Evolutionary conservation across 2,888 invertebrate species (phyloP).

Genomic region (Alentia gelatinosa): DNA sequence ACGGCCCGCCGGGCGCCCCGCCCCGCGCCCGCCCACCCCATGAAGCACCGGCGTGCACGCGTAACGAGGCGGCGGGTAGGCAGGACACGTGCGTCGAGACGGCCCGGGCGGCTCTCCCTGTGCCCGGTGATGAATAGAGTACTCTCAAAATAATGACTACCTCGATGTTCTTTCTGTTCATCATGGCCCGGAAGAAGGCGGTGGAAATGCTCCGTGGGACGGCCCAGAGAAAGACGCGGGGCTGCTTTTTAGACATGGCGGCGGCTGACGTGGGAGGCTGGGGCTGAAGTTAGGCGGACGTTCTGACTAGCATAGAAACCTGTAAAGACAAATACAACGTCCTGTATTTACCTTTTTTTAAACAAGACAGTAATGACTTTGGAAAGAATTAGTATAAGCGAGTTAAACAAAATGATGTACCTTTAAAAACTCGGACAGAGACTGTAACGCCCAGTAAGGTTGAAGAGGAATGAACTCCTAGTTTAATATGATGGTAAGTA

Average conservation of each 20-base stretch:
- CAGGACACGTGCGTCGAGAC: neutral
- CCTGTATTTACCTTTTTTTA: too few relatives aligned
- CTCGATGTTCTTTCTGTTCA: conserved; percentile 67
- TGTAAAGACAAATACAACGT: too few relatives aligned
- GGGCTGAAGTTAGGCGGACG: neutral
- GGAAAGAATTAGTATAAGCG: too few relatives aligned
- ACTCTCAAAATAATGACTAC: conserved; percentile 57
- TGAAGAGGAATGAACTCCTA: too few relatives aligned
- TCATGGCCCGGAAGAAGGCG: conserved; percentile 72
- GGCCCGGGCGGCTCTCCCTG: neutral
- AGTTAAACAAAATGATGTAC: too few relatives aligned
- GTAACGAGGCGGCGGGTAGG: neutral
- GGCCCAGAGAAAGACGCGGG: conserved; percentile 68
- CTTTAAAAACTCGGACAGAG: too few relatives aligned
- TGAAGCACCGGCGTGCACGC: neutral
- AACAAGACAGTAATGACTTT: too few relatives aligned
- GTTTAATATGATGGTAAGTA: too few relatives aligned
- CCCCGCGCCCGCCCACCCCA: neutral
- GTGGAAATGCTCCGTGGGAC: conserved; percentile 72
- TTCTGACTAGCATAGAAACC: too few relatives aligned
- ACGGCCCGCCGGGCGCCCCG: neutral
- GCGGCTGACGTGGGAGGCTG: neutral
- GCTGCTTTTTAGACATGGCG: conserved; percentile 55
- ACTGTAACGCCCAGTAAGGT: too few relatives aligned
- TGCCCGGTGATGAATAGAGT: neutral